Percentiles rank a stretch among this genome's conserved stretches.
phyloP scores from a whole-genome alignment of 2,113 vertebrate species.

The Strix aluco region DNA sequence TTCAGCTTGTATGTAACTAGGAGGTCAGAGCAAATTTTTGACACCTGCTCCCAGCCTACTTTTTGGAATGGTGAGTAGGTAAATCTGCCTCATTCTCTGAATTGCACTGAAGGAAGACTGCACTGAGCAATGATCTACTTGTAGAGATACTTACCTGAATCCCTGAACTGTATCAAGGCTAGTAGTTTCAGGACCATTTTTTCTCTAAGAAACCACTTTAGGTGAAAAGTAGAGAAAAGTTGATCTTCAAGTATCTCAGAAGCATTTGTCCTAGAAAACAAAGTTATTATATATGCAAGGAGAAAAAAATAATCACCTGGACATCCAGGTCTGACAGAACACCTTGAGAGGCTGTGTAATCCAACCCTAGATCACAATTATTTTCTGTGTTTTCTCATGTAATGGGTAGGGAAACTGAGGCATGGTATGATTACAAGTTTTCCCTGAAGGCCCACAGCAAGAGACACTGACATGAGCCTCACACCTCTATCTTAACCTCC shows the following conservation, averaged over 20 bases:
- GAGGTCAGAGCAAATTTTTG: neutral
- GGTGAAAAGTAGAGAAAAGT: neutral
- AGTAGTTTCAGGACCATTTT: neutral
- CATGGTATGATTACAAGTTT: neutral
- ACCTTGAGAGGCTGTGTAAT: neutral
- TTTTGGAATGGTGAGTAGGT: neutral
- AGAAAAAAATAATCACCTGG: neutral
- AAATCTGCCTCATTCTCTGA: neutral
- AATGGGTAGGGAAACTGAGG: neutral
- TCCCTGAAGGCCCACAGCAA: neutral
- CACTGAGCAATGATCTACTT: neutral
- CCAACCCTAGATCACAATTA: neutral
- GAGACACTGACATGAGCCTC: neutral
- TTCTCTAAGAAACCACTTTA: neutral
- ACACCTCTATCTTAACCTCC: accelerated
- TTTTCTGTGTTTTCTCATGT: neutral
- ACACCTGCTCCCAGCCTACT: neutral
- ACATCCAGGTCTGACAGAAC: neutral
- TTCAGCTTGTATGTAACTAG: neutral
- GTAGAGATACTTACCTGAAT: neutral
- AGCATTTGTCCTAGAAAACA: neutral
- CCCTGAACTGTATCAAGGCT: neutral
- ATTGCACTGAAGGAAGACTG: neutral
- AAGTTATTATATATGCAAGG: neutral
- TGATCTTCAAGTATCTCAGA: neutral